Evolutionary conservation across 2,888 invertebrate genomes (phyloP).

Genomic region (Panzeria rudis): DNA sequence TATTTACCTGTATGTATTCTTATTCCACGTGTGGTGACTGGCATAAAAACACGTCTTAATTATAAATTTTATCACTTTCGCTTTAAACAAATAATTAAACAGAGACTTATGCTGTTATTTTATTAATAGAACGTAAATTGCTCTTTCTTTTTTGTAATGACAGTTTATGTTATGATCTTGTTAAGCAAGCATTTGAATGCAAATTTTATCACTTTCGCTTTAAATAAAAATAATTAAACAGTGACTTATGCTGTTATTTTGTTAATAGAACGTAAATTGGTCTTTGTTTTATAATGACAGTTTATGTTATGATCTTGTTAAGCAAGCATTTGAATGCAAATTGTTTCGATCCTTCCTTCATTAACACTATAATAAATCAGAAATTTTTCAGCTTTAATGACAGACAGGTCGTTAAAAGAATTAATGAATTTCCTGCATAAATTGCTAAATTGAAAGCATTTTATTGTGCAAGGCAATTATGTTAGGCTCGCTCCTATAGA

Average conservation of each 20-base stretch:
- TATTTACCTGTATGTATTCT: too few relatives aligned
- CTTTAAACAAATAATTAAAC: not conserved
- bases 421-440: slow-evolving; percentile 20
- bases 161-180: slow-evolving; percentile 26
- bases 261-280: slow-evolving; percentile 1
- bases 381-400: not conserved
- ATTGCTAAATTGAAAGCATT: not conserved
- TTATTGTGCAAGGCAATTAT: not conserved
- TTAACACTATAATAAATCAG: slow-evolving; percentile 19
- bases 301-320: slow-evolving; percentile 24
- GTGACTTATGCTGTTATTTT: not conserved
- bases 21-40: too few relatives aligned
- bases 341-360: not conserved
- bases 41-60: not conserved
- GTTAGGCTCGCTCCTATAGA: not conserved
- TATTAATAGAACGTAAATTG: slow-evolving; percentile 3
- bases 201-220: not conserved
- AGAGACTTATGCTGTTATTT: not conserved
- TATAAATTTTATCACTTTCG: not conserved
- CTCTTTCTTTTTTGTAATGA: not conserved
- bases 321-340: not conserved
- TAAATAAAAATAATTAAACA: not conserved
- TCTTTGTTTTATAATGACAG: slow-evolving; percentile 10
- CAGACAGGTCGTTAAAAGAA: slow-evolving; percentile 20
- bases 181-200: not conserved